Evolutionary conservation across 2,888 invertebrate species (phyloP).

Genomic region (Marronus borbonicus): DNA sequence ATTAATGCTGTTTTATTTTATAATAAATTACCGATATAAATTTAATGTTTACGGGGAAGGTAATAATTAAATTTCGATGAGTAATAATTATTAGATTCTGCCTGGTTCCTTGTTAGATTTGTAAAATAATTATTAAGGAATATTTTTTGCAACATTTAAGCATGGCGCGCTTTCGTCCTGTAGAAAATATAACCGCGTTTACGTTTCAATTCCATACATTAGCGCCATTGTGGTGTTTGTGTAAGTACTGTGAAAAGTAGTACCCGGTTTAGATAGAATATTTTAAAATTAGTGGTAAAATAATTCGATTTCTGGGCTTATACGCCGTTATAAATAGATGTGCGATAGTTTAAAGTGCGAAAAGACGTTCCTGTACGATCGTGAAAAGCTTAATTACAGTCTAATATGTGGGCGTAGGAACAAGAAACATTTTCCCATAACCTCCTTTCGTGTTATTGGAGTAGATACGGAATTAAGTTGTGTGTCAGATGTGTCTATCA

Average conservation of each 20-base stretch:
- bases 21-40: too few relatives aligned
- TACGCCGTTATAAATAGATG: slow-evolving; percentile 15
- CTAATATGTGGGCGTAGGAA: slow-evolving; percentile 75
- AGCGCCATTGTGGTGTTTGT: slow-evolving; percentile 66
- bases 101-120: neutral
- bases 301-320: slow-evolving; percentile 36
- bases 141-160: slow-evolving; percentile 56
- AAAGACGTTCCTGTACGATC: slow-evolving; percentile 13
- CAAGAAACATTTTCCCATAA: slow-evolving; percentile 83
- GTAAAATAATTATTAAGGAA: neutral
- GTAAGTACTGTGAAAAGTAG: slow-evolving; percentile 67
- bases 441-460: slow-evolving; percentile 84
- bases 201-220: slow-evolving; percentile 62
- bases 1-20: too few relatives aligned
- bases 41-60: too few relatives aligned
- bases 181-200: slow-evolving; percentile 67
- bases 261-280: slow-evolving; percentile 56
- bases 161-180: slow-evolving; percentile 62
- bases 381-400: slow-evolving; percentile 57
- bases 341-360: slow-evolving; percentile 24
- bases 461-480: slow-evolving; percentile 84
- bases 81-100: too few relatives aligned
- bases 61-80: too few relatives aligned
- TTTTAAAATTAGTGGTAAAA: slow-evolving; percentile 48
- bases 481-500: slow-evolving; percentile 79